phyloP scores from a whole-genome alignment of 2,113 vertebrate genomes.

The Anseranas semipalmata region DNA sequence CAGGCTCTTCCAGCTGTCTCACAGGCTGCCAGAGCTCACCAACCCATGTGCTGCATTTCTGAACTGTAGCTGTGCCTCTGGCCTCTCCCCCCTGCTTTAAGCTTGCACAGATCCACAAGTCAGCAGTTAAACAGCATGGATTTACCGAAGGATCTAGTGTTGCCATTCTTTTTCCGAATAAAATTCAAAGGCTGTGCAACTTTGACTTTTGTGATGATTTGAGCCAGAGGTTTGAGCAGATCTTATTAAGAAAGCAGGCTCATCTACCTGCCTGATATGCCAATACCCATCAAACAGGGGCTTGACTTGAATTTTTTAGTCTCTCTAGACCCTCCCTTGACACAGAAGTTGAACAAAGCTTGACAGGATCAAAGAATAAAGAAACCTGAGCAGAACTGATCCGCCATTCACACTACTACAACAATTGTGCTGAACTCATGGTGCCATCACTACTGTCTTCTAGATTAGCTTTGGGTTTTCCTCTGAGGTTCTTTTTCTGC shows the following conservation, averaged over 20 bases:
- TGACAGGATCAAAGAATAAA: neutral
- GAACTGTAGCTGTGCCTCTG: neutral
- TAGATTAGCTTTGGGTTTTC: neutral
- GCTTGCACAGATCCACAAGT: neutral
- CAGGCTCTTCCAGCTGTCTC: neutral
- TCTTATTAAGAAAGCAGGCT: neutral
- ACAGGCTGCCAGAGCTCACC: neutral
- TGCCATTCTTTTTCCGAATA: neutral
- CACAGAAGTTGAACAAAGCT: neutral
- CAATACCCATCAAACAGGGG: accelerated
- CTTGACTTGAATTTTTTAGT: neutral
- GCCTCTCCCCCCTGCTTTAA: neutral
- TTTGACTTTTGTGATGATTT: neutral
- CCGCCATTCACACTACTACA: neutral
- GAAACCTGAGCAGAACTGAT: neutral
- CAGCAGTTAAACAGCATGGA: neutral
- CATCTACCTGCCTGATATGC: neutral
- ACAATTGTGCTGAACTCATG: neutral
- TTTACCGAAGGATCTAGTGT: neutral
- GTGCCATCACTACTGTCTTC: neutral
- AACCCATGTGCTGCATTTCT: neutral
- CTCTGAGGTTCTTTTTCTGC: neutral
- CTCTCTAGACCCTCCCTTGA: neutral
- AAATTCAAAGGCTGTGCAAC: neutral
- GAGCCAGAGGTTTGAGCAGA: neutral